A percentile compares a stretch with the other conserved stretches of the same genome.
Evolutionary conservation across 2,113 vertebrate genomes (phyloP).

Genomic region (Setophaga kirtlandii): DNA sequence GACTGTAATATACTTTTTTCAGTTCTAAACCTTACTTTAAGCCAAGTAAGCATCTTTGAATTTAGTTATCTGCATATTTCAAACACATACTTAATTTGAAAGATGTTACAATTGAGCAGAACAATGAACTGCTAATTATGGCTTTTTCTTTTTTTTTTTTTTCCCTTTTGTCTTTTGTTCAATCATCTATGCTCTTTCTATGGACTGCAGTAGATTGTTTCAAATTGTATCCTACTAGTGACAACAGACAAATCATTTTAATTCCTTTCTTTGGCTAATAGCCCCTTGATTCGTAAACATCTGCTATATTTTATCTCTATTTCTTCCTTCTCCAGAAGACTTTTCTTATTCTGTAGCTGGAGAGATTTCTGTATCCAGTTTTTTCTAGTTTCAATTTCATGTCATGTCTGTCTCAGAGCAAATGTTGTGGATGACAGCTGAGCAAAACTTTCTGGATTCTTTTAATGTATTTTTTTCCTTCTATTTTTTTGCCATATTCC

Average conservation of each 20-base stretch:
- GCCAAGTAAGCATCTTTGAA: slow-evolving; percentile 17
- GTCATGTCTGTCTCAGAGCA: not conserved
- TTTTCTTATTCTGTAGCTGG: not conserved
- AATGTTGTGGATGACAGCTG: not conserved
- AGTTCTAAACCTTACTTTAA: not conserved
- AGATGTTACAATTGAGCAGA: slow-evolving; percentile 22
- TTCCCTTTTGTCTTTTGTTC: slow-evolving; percentile 17
- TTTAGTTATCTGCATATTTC: slow-evolving; percentile 47
- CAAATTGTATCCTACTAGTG: slow-evolving; percentile 1
- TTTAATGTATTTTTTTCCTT: not conserved
- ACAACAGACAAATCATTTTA: slow-evolving; percentile 47
- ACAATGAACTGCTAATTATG: slow-evolving; percentile 54
- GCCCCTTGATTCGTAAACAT: slow-evolving; percentile 22
- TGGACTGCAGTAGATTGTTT: not conserved
- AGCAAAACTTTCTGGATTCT: not conserved
- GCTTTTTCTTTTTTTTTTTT: slow-evolving; percentile 1
- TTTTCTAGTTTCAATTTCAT: not conserved
- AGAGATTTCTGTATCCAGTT: not conserved
- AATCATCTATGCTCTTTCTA: not conserved
- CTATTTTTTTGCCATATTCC: not conserved
- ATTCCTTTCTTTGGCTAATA: slow-evolving; percentile 51
- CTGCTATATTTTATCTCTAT: not conserved
- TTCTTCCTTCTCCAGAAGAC: not conserved
- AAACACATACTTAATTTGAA: slow-evolving; percentile 42
- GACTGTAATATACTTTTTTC: not conserved